Evolutionary conservation across 2,113 vertebrate genomes (phyloP).

Genomic region (Platysteira castanea): DNA sequence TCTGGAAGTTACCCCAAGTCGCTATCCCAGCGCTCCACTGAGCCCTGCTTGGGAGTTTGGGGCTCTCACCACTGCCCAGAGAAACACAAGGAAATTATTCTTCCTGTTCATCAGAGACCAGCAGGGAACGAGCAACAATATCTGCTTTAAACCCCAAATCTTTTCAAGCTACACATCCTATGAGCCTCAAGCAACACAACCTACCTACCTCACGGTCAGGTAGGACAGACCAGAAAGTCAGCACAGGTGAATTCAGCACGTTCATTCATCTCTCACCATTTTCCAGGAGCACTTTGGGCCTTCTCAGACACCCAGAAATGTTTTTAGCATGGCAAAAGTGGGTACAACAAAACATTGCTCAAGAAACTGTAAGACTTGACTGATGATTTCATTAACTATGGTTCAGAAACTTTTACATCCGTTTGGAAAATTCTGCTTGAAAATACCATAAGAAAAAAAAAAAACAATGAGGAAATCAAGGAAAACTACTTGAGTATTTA

Average conservation of each 20-base stretch:
- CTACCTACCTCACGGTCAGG: accelerated
- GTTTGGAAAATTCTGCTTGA: not conserved
- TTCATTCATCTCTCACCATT: not conserved
- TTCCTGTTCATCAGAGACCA: not conserved
- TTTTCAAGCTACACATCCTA: not conserved
- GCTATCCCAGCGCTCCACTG: accelerated
- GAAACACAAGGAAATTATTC: not conserved
- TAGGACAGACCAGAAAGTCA: not conserved
- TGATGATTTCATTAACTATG: not conserved
- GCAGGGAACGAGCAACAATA: accelerated
- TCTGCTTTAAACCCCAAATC: not conserved
- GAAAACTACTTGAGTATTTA: not conserved
- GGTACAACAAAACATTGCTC: not conserved
- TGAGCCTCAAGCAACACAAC: too few species aligned
- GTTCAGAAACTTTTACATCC: not conserved
- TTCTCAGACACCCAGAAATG: not conserved
- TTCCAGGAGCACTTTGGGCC: not conserved
- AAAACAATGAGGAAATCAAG: not conserved
- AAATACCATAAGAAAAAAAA: not conserved
- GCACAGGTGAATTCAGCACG: not conserved
- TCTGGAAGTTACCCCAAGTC: not conserved
- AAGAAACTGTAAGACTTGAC: not conserved
- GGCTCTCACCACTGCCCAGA: not conserved
- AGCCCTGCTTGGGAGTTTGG: not conserved
- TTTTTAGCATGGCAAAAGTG: accelerated